A percentile compares a stretch with the other conserved stretches of the same genome.
Conservation (phyloP, 1,140 invertebrate genomes). For the Lucilia cuprina region DNA sequence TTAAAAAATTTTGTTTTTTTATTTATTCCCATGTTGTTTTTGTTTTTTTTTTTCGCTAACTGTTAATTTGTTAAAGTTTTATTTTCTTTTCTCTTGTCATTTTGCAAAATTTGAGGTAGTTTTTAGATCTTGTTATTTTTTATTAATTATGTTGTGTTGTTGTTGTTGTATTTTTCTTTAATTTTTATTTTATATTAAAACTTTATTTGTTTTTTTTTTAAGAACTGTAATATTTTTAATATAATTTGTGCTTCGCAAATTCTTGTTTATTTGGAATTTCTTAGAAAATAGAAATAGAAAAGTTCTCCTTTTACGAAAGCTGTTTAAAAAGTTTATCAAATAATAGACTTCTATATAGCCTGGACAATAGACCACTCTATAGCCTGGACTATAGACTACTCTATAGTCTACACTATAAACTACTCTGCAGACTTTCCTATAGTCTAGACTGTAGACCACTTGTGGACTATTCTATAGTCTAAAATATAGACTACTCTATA, state of each 20-base stretch:
- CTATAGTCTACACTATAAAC: no score
- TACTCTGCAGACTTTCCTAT: no score
- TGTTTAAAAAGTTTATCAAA: no score
- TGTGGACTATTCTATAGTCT: no score
- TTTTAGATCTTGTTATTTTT: constrained; percentile 17
- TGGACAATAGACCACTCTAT: no score
- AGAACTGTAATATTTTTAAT: background rate
- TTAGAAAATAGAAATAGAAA: no score
- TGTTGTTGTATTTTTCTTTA: background rate
- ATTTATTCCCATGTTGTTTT: constrained; percentile 25
- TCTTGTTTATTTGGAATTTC: background rate
- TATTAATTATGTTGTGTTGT: no score
- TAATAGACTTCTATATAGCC: no score
- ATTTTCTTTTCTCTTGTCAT: background rate
- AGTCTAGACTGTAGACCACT: no score
- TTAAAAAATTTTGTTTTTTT: background rate
- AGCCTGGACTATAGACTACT: no score
- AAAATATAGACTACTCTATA: no score
- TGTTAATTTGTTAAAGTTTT: background rate
- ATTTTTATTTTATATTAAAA: background rate
- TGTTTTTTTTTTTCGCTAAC: background rate
- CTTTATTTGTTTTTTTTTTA: background rate
- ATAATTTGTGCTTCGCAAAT: background rate
- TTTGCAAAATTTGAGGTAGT: constrained; percentile 34
- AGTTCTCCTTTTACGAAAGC: no score